Percentiles rank a stretch among this genome's conserved stretches.
phyloP scores from a whole-genome alignment of 64 coral and sea anemone genomes.

The Hydrozoanthus tunicans region DNA sequence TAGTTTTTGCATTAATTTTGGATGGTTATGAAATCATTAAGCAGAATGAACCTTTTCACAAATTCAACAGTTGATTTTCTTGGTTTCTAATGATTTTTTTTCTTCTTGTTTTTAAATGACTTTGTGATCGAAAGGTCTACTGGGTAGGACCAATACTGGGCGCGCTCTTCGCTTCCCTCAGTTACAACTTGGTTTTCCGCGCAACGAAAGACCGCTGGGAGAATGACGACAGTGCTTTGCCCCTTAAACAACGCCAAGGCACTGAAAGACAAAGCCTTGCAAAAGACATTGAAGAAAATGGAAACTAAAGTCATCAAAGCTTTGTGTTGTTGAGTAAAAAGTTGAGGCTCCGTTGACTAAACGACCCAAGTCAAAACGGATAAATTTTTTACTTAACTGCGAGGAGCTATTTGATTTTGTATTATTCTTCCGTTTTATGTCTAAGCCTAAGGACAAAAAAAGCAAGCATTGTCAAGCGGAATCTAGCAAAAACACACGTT shows the following conservation, averaged over 20 bases:
- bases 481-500: no score
- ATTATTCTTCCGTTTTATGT: no score
- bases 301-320: not conserved
- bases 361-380: no score
- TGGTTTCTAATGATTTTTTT: not conserved
- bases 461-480: no score
- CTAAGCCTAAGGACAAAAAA: no score
- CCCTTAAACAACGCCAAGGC: not conserved
- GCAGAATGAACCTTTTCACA: no score
- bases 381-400: no score
- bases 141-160: conserved; percentile 39
- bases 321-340: no score
- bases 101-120: not conserved
- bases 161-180: not conserved
- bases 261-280: not conserved
- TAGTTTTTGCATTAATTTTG: no score
- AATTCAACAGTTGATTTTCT: not conserved
- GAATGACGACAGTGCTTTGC: not conserved
- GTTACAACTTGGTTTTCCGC: conserved; percentile 34
- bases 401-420: no score
- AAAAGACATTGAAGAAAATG: conserved; percentile 3
- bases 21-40: no score
- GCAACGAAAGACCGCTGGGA: conserved; percentile 32
- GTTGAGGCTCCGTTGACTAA: no score
- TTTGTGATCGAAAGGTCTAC: conserved; percentile 10